These are phyloP conservation scores for Stenopsyche tienmushanensis DNA, from an alignment of 1,140 invertebrate genomes.

Conservation along the genomic window DNA sequence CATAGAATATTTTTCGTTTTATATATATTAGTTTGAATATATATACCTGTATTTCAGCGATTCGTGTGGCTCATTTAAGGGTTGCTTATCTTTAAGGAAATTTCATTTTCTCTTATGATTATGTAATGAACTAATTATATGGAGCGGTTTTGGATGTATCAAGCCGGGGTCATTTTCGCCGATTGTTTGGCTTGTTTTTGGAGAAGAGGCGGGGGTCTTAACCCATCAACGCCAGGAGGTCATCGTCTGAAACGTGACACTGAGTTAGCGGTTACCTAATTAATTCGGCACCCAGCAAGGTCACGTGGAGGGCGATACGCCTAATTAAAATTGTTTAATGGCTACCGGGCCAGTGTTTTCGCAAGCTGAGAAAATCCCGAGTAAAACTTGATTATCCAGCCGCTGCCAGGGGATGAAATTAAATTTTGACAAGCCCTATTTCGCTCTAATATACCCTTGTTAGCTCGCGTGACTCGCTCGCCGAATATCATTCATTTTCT, in stretches of 20 bases:
- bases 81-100: too few species aligned
- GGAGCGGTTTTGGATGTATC: too few species aligned
- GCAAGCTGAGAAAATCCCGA: background rate
- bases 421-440: background rate
- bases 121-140: too few species aligned
- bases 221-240: too few species aligned
- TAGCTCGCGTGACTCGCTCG: background rate
- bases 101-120: too few species aligned
- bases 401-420: background rate
- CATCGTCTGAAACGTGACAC: background rate
- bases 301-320: background rate
- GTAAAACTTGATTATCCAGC: background rate
- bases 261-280: background rate
- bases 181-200: too few species aligned
- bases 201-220: too few species aligned
- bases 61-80: too few species aligned
- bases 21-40: too few species aligned
- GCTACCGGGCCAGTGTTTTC: background rate
- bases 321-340: slow-evolving; percentile 8
- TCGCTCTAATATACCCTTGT: background rate
- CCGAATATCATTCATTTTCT: background rate
- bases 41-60: too few species aligned
- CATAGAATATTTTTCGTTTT: too few species aligned
- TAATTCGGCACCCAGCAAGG: background rate
- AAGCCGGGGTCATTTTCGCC: too few species aligned